phyloP scores from a whole-genome alignment of 2,113 vertebrate genomes.

The Vulpes lagopus region DNA sequence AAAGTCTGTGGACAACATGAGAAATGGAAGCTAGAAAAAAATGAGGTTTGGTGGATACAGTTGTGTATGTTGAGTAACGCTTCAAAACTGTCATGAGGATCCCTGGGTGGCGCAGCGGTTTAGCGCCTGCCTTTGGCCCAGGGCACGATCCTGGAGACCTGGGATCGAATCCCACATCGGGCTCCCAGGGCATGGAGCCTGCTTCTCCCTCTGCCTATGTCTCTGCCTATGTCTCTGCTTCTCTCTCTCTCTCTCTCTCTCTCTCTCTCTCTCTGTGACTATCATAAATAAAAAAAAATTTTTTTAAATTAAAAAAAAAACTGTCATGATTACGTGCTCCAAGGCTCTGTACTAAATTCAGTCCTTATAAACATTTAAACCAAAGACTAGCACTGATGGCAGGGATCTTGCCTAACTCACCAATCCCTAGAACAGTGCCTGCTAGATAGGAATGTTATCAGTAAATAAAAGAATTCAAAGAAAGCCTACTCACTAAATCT shows the following conservation, averaged over 20 bases:
- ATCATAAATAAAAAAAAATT: no score
- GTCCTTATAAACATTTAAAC: conserved; percentile 22
- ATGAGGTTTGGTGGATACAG: conserved; percentile 1
- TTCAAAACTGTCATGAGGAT: neutral
- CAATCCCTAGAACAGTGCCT: neutral
- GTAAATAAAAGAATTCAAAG: neutral
- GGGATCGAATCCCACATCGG: no score
- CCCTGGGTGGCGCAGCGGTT: no score
- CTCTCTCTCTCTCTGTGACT: no score
- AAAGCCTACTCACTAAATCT: conserved; percentile 37
- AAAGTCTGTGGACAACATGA: conserved; percentile 47
- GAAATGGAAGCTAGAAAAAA: neutral
- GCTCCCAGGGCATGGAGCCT: no score
- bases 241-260: no score
- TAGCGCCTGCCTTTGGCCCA: no score
- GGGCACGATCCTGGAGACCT: no score
- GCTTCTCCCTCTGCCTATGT: no score
- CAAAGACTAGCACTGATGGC: neutral
- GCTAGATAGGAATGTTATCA: neutral
- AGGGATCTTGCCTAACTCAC: neutral
- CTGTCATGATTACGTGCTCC: neutral
- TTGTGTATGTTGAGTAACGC: conserved; percentile 4
- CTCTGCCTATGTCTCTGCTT: no score
- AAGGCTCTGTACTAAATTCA: neutral
- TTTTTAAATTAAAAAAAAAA: no score